phyloP scores from a whole-genome alignment of 2,113 vertebrate species.

The Osmerus mordax region DNA sequence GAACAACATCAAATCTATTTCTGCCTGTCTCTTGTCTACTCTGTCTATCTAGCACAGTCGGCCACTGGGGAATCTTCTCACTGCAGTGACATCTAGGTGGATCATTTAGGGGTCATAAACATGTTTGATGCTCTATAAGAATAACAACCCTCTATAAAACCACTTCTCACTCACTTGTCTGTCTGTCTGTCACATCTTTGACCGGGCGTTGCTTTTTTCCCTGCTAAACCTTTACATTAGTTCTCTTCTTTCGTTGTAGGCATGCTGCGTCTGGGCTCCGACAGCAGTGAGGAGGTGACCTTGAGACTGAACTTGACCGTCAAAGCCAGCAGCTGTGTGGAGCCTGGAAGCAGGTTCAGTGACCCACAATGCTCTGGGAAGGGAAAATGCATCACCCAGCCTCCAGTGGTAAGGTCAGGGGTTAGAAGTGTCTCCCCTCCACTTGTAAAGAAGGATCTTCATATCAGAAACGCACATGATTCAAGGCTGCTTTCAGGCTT shows the following conservation, averaged over 20 bases:
- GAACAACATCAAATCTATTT: slow-evolving; percentile 12
- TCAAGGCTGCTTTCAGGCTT: no score
- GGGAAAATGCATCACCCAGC: slow-evolving; percentile 84
- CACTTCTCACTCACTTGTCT: background rate
- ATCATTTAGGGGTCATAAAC: background rate
- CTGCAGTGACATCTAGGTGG: background rate
- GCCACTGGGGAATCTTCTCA: background rate
- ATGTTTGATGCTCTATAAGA: no score
- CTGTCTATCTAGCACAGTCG: background rate
- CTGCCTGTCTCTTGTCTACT: background rate
- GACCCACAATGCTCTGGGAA: slow-evolving; percentile 83
- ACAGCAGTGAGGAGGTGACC: slow-evolving; percentile 80
- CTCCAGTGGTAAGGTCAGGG: slow-evolving; percentile 77
- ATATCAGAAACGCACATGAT: no score
- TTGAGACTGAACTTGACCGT: slow-evolving; percentile 86
- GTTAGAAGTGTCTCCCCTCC: background rate
- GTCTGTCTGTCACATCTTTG: background rate
- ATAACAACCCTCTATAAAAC: background rate
- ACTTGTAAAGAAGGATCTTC: no score
- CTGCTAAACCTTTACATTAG: background rate
- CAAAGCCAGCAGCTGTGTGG: slow-evolving; percentile 84
- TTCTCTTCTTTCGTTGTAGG: slow-evolving; percentile 43
- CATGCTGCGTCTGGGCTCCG: slow-evolving; percentile 59
- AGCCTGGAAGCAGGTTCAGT: slow-evolving; percentile 70
- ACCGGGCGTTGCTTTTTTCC: background rate